These are phyloP conservation scores for Meda fulgida DNA, from an alignment of 2,797 vertebrate genomes.

Conservation along the genomic window DNA sequence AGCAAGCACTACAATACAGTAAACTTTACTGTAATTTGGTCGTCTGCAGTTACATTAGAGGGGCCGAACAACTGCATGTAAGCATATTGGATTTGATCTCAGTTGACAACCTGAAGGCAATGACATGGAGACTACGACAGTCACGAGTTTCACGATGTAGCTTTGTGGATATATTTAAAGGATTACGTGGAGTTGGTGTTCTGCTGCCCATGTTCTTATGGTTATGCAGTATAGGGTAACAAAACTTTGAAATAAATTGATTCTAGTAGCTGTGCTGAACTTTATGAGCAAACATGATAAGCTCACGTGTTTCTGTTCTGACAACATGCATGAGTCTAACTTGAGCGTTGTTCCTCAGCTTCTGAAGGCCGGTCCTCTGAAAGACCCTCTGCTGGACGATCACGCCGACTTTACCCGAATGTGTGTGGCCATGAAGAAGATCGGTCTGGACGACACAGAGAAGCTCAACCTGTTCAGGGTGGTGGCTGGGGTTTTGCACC, in stretches of 20 bases:
- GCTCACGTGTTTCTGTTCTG: background rate
- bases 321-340: background rate
- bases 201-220: background rate
- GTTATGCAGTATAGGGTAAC: background rate
- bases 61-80: background rate
- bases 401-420: constrained; percentile 92
- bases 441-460: constrained; percentile 91
- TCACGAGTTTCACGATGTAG: background rate
- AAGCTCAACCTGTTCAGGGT: constrained; percentile 95
- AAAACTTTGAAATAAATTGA: background rate
- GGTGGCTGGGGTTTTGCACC: constrained; percentile 94
- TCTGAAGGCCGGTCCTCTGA: constrained; percentile 88
- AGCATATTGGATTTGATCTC: background rate
- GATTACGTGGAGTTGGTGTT: background rate
- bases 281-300: background rate
- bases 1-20: background rate
- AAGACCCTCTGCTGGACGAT: constrained; percentile 95
- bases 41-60: background rate
- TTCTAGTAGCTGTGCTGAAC: background rate
- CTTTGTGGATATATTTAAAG: constrained; percentile 1
- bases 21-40: background rate
- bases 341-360: constrained; percentile 74
- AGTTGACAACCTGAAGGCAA: background rate
- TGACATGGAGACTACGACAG: background rate
- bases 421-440: constrained; percentile 96